Conservation (phyloP, 2,888 invertebrate genomes). For the Zele albiditarsus region DNA sequence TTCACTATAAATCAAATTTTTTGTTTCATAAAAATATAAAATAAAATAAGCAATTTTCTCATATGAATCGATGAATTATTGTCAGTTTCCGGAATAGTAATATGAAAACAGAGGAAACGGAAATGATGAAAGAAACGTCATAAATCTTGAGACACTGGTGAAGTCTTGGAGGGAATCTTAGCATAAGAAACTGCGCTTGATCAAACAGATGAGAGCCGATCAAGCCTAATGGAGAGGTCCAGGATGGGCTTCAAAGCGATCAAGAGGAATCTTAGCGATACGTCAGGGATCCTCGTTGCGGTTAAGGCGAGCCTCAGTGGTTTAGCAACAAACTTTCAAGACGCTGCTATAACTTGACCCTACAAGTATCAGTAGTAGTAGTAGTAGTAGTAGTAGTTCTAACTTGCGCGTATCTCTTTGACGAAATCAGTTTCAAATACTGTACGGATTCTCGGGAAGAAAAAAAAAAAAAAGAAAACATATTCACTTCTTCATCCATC, state of each 20-base stretch:
- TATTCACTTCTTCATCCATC: neutral
- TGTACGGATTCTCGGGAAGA: no score
- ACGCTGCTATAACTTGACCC: constrained; percentile 68
- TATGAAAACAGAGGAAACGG: constrained; percentile 39
- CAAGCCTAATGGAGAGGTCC: constrained; percentile 61
- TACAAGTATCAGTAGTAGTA: constrained; percentile 17
- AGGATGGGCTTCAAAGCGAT: constrained; percentile 62
- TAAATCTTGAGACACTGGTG: constrained; percentile 23
- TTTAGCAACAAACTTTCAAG: constrained; percentile 67
- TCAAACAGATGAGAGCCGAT: constrained; percentile 52
- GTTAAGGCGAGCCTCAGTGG: constrained; percentile 50
- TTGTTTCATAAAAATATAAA: neutral
- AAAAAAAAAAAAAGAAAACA: constrained; percentile 10
- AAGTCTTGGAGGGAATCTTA: neutral
- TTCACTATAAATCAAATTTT: neutral
- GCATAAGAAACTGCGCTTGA: constrained; percentile 28
- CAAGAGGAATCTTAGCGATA: constrained; percentile 54
- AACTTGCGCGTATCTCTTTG: constrained; percentile 40
- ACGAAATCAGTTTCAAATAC: constrained; percentile 36
- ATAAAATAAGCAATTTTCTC: neutral
- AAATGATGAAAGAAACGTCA: constrained; percentile 41
- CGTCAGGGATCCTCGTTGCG: constrained; percentile 57
- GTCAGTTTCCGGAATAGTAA: constrained; percentile 22
- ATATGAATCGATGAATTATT: constrained; percentile 18
- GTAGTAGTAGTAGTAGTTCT: neutral